Evolutionary conservation across 1,140 invertebrate species (phyloP).

Genomic region (Carcinoscorpius rotundicauda): DNA sequence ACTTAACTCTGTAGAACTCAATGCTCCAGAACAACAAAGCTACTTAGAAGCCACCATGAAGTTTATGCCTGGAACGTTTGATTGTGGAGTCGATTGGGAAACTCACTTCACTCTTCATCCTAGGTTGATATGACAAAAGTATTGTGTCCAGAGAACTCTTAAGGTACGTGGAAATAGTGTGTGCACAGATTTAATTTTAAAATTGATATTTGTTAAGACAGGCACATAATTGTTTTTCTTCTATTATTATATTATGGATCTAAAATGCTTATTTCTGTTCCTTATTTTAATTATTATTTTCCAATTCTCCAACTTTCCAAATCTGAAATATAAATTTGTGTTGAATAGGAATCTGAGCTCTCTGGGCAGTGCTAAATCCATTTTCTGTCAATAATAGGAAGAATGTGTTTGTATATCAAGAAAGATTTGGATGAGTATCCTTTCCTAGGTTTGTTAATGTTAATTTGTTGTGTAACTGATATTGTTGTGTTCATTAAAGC

Average conservation of each 20-base stretch:
- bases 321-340: too few species aligned
- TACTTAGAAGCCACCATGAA: slow-evolving; percentile 39
- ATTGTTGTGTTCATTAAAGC: too few species aligned
- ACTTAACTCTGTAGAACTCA: neutral
- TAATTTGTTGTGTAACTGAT: too few species aligned
- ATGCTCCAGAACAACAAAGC: slow-evolving; percentile 19
- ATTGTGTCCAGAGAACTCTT: slow-evolving; percentile 6
- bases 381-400: slow-evolving; percentile 59
- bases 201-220: too few species aligned
- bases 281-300: too few species aligned
- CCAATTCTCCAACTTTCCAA: too few species aligned
- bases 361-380: slow-evolving; percentile 52
- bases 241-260: too few species aligned
- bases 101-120: slow-evolving; percentile 57
- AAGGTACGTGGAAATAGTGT: too few species aligned
- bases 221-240: too few species aligned
- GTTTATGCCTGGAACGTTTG: slow-evolving; percentile 52
- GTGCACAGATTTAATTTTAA: too few species aligned
- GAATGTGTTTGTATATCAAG: slow-evolving; percentile 70
- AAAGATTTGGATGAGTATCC: slow-evolving; percentile 52
- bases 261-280: too few species aligned
- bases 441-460: slow-evolving; percentile 43
- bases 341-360: slow-evolving; percentile 35
- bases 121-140: slow-evolving; percentile 42
- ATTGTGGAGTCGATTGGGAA: slow-evolving; percentile 59